Percentiles rank a stretch among this genome's conserved stretches.
Conservation (phyloP, 2,113 vertebrate species). For the Ellobius talpinus region DNA sequence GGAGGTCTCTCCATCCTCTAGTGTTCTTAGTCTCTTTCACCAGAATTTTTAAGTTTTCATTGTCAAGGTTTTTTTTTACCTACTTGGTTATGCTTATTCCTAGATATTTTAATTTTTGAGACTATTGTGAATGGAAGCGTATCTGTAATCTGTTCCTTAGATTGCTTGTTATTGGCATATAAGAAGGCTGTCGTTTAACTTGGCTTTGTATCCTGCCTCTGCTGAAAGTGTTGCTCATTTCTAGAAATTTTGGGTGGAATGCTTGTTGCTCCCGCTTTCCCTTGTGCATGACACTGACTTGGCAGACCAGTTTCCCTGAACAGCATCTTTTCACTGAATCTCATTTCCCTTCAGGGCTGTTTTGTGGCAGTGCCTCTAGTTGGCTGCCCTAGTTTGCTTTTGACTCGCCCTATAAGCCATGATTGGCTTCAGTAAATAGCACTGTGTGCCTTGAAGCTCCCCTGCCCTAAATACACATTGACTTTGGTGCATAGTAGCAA, state of each 20-base stretch:
- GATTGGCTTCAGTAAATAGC: background rate
- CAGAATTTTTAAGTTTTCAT: background rate
- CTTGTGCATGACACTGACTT: background rate
- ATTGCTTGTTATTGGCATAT: background rate
- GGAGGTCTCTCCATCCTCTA: background rate
- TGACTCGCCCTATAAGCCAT: background rate
- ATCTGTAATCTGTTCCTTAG: background rate
- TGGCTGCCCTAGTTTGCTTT: slow-evolving; percentile 12
- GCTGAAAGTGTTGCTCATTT: background rate
- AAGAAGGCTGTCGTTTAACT: background rate
- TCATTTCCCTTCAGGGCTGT: background rate
- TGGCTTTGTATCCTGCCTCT: too few relatives aligned
- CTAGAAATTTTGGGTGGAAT: background rate
- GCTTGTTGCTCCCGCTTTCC: background rate
- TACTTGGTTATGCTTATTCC: background rate
- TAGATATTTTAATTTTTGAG: background rate
- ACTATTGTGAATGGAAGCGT: background rate
- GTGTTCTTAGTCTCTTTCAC: background rate
- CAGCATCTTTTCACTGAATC: background rate
- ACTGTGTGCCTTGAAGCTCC: background rate
- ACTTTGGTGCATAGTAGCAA: too few relatives aligned
- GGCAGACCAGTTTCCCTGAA: background rate
- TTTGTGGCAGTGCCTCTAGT: background rate
- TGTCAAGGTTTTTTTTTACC: background rate
- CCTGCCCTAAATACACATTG: background rate